Evolutionary conservation across 2,797 vertebrate genomes (phyloP).

Genomic region (Malacoctenus gilli): DNA sequence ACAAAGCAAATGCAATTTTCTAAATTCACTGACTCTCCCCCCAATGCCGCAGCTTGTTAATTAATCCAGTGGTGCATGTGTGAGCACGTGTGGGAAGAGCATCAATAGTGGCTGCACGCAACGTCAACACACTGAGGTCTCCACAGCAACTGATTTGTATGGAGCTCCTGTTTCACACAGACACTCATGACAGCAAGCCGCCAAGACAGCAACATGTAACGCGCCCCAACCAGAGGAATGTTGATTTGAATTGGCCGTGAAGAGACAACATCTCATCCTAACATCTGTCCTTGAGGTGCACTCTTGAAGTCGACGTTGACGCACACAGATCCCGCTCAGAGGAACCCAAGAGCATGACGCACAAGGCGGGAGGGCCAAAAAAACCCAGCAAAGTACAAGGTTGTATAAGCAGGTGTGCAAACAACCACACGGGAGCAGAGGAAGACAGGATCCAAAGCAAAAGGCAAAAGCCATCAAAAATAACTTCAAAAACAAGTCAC

Average conservation of each 20-base stretch:
- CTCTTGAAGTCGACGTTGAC: slow-evolving; percentile 19
- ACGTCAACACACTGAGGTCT: background rate
- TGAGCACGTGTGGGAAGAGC: background rate
- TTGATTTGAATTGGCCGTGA: slow-evolving; percentile 27
- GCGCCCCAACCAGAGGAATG: slow-evolving; percentile 1
- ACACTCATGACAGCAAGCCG: slow-evolving; percentile 12
- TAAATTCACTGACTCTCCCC: background rate
- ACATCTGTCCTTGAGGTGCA: too few species aligned
- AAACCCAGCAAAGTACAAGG: too few species aligned
- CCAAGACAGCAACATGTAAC: slow-evolving; percentile 15
- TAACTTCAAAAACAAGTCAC: too few species aligned
- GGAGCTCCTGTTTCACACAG: background rate
- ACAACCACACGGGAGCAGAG: too few species aligned
- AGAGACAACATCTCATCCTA: slow-evolving; percentile 12
- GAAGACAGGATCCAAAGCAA: too few species aligned
- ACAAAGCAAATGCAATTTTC: background rate
- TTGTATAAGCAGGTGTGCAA: too few species aligned
- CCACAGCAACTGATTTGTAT: slow-evolving; percentile 10
- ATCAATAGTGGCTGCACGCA: background rate
- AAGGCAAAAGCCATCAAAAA: too few species aligned
- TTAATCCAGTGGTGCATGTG: background rate
- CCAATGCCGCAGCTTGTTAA: background rate
- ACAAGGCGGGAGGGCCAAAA: too few species aligned
- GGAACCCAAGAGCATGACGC: too few species aligned
- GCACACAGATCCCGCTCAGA: background rate